phyloP scores from a whole-genome alignment of 2,113 vertebrate genomes.

The Pseudorhombus dupliciocellatus region DNA sequence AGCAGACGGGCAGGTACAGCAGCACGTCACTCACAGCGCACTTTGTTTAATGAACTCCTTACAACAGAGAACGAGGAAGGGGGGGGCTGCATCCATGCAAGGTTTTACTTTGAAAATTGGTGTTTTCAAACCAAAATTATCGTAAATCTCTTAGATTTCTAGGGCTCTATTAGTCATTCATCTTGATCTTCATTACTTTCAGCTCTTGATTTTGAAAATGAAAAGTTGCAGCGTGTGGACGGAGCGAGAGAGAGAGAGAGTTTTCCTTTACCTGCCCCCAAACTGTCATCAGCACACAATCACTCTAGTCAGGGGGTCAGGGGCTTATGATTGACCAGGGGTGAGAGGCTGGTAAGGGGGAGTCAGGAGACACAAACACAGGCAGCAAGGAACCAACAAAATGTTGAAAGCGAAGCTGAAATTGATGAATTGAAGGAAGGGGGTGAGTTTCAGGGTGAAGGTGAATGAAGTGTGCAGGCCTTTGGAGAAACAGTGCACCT shows the following conservation, averaged over 20 bases:
- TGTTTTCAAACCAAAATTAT: neutral
- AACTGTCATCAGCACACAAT: slow-evolving; percentile 73
- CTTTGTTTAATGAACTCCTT: slow-evolving; percentile 77
- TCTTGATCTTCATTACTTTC: no score
- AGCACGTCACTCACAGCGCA: slow-evolving; percentile 65
- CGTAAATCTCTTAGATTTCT: no score
- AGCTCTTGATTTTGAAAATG: no score
- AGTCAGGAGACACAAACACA: slow-evolving; percentile 40
- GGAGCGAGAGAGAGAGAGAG: slow-evolving; percentile 36
- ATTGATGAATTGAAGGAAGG: slow-evolving; percentile 57
- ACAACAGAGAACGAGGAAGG: slow-evolving; percentile 53
- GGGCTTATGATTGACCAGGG: neutral
- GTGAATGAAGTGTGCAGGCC: slow-evolving; percentile 42
- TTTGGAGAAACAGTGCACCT: slow-evolving; percentile 50
- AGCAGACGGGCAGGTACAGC: slow-evolving; percentile 59
- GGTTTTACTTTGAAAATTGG: neutral
- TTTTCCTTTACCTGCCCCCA: slow-evolving; percentile 67
- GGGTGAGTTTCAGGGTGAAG: neutral
- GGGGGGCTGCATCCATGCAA: no score
- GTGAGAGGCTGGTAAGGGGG: neutral
- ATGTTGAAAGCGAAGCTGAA: slow-evolving; percentile 61
- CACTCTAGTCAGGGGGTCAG: slow-evolving; percentile 15
- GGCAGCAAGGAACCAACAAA: slow-evolving; percentile 47
- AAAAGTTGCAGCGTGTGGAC: slow-evolving; percentile 17
- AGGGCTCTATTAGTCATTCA: no score